Evolutionary conservation across 2,797 vertebrate species (phyloP).

Genomic region (Phrynocephalus vlangalii): DNA sequence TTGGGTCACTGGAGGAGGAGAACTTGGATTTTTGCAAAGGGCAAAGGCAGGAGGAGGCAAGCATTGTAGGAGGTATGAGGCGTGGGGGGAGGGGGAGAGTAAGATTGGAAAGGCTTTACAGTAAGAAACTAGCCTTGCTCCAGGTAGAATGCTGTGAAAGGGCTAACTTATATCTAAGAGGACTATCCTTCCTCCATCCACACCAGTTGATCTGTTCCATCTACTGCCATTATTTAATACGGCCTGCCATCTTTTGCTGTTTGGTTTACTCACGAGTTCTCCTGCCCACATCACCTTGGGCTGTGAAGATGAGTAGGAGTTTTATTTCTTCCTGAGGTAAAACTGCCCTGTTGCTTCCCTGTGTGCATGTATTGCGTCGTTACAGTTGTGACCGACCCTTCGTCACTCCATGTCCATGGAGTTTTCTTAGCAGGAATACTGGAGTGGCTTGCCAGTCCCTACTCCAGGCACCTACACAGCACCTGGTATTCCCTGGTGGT

Average conservation of each 20-base stretch:
- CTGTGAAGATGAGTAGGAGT: not conserved
- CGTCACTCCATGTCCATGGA: no score
- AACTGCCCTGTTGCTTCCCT: no score
- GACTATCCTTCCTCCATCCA: not conserved
- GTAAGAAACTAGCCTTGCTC: constrained; percentile 15
- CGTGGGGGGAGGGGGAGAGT: constrained; percentile 28
- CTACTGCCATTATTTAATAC: no score
- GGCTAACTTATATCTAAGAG: constrained; percentile 7
- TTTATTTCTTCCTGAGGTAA: no score
- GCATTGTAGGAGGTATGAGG: not conserved
- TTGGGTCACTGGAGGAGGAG: constrained; percentile 70
- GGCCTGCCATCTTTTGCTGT: no score
- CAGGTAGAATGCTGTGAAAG: not conserved
- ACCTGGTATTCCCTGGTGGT: no score
- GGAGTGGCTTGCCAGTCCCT: no score
- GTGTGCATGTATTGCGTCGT: no score
- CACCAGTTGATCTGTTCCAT: not conserved
- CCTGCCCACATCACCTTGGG: not conserved
- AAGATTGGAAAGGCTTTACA: constrained; percentile 60
- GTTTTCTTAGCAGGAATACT: no score
- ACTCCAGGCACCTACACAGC: no score
- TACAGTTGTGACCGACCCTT: no score
- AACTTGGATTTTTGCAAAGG: constrained; percentile 55
- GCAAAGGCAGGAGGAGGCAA: constrained; percentile 35
- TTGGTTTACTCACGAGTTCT: constrained; percentile 21